Conservation (phyloP, 1,140 invertebrate genomes). For the Holcopasites calliopsidis region DNA sequence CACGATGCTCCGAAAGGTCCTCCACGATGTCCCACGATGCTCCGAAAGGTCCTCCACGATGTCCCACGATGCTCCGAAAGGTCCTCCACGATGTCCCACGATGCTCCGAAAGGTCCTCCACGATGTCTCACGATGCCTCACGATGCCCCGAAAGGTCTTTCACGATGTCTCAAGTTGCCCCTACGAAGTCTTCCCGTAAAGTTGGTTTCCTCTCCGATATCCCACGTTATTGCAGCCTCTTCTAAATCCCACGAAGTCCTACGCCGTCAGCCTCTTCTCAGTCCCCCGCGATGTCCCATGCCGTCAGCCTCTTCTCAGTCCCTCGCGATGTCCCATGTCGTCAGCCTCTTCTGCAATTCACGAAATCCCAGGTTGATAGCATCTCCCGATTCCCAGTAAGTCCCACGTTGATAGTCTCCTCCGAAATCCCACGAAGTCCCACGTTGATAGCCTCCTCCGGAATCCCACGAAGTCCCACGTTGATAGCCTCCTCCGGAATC, state of each 20-base stretch:
- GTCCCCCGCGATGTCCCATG: background rate
- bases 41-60: no score
- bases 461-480: background rate
- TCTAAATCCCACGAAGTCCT: background rate
- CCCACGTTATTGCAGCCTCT: no score
- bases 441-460: constrained; percentile 20
- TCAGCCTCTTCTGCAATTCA: background rate
- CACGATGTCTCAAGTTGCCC: no score
- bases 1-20: background rate
- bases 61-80: background rate
- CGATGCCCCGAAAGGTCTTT: no score
- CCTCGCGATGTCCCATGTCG: background rate
- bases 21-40: background rate
- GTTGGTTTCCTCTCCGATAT: background rate
- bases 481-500: background rate
- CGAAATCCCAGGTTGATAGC: background rate
- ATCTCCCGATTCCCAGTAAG: background rate
- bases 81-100: background rate
- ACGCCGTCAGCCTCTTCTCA: background rate
- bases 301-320: background rate
- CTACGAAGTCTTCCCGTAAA: no score
- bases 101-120: no score
- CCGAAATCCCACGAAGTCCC: background rate
- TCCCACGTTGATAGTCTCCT: background rate
- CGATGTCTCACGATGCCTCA: no score